Evolutionary conservation across 1,140 invertebrate species (phyloP).

Genomic region (Samia ricini): DNA sequence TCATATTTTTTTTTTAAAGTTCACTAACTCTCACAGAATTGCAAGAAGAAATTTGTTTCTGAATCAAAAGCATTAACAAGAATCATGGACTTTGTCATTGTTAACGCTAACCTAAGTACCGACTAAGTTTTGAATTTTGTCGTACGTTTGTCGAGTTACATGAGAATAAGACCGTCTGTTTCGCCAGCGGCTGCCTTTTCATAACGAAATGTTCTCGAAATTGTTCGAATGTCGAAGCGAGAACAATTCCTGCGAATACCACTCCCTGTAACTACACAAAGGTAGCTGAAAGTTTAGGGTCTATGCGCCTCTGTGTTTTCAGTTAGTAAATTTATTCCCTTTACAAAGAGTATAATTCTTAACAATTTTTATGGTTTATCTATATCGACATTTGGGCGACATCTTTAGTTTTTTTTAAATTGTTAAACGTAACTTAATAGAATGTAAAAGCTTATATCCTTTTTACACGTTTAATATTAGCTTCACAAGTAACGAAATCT

Average conservation of each 20-base stretch:
- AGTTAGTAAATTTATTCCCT: neutral
- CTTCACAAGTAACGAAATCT: no score
- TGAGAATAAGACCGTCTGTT: neutral
- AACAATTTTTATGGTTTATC: neutral
- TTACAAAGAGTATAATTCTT: neutral
- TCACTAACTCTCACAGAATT: no score
- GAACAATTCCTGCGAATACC: neutral
- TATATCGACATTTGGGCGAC: neutral
- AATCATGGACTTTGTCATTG: no score
- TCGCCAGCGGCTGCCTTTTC: neutral
- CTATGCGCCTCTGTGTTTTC: neutral
- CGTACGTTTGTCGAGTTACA: neutral
- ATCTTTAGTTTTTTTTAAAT: no score
- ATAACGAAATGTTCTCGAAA: neutral
- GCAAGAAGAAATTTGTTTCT: no score
- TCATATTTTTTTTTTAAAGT: no score
- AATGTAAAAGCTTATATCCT: no score
- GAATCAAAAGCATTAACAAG: no score
- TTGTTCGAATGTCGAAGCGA: neutral
- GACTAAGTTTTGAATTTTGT: neutral
- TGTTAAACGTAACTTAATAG: no score
- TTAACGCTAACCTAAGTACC: no score
- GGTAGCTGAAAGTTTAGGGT: neutral
- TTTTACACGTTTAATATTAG: no score
- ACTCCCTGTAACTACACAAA: neutral